Evolutionary conservation across 2,888 invertebrate species (phyloP).

Genomic region (Meandrusa payeni): DNA sequence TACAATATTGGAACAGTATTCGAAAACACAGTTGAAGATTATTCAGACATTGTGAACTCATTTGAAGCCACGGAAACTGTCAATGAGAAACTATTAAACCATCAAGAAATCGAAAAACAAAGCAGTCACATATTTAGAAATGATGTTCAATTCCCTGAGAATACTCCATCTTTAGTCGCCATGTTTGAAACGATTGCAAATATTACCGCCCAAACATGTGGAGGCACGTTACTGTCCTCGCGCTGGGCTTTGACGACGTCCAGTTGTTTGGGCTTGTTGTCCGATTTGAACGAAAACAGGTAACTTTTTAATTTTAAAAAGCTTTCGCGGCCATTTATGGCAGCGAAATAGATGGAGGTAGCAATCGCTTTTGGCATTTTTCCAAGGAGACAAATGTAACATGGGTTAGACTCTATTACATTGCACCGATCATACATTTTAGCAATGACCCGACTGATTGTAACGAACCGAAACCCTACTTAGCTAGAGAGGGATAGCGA

Average conservation of each 20-base stretch:
- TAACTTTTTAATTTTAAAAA: not conserved
- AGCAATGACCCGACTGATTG: no score
- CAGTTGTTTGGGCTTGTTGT: slow-evolving; percentile 43
- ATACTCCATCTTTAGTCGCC: slow-evolving; percentile 33
- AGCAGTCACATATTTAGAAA: not conserved
- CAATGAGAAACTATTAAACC: no score
- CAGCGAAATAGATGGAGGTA: no score
- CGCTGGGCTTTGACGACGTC: slow-evolving; percentile 48
- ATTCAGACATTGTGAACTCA: slow-evolving; percentile 13
- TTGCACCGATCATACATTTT: no score
- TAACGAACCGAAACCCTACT: no score
- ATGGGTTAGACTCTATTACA: no score
- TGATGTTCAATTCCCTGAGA: slow-evolving; percentile 1
- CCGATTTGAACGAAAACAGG: slow-evolving; percentile 26
- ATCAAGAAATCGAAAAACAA: no score
- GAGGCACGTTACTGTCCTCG: slow-evolving; percentile 41
- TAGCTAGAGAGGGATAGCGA: no score
- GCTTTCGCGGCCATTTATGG: no score
- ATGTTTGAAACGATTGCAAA: slow-evolving; percentile 51
- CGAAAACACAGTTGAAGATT: slow-evolving; percentile 15
- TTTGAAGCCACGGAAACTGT: not conserved
- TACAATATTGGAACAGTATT: slow-evolving; percentile 19
- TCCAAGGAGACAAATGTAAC: no score
- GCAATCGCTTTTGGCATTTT: no score
- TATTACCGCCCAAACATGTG: slow-evolving; percentile 51